Base-by-base conservation (phyloP, 2,113 vertebrate genomes). In the Microtus oregoni region DNA sequence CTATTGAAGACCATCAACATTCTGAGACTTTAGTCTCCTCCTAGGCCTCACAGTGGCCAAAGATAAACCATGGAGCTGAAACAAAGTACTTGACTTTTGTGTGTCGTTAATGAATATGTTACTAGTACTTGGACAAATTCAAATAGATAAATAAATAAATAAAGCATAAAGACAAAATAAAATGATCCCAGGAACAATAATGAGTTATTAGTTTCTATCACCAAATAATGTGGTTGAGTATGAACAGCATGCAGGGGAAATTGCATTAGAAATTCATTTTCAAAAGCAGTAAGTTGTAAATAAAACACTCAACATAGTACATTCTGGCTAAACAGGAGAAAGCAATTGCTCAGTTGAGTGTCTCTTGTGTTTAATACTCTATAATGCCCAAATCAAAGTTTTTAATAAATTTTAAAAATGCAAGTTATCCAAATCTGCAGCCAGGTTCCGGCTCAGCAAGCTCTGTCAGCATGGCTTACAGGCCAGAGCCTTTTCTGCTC, bases 321-420 rank as follows among this genome's bases (percentile, higher is more conserved):
- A 35, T 1, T 8, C 3, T 86, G 47, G 4, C 32, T 76, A 44
- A 47, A 41, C 19, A 11, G 17, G 65, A 4, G 38, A 78, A 47
- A 83, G 32, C 13, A 7, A 72, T 13, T 35, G 19, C 77, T 96
- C 77, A 61, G 10, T 87, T 0, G 0, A 35, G 38, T 91, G 86
- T 77, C 96, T 86, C 26, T 85, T 93, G 76, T 87, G 90, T 85
- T 96, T 78, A 93, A 4, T 95, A 87, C 4, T 22, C 20, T 92
- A 6, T 85, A 94, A 94, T 94, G 58, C 96, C 90, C 94, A 95
- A 96, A 96, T 97, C 92, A 96, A 96, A 96, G 63, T 96, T 96
- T 96, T 67, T 92, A 95, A 94, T 95, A 89, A 65, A 86, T 92
- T 97, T 96, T n/a, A 6, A 95, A 95, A 96, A 93, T 90, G 50